Conservation (phyloP, 2,113 vertebrate species). For the Aythya baeri region DNA sequence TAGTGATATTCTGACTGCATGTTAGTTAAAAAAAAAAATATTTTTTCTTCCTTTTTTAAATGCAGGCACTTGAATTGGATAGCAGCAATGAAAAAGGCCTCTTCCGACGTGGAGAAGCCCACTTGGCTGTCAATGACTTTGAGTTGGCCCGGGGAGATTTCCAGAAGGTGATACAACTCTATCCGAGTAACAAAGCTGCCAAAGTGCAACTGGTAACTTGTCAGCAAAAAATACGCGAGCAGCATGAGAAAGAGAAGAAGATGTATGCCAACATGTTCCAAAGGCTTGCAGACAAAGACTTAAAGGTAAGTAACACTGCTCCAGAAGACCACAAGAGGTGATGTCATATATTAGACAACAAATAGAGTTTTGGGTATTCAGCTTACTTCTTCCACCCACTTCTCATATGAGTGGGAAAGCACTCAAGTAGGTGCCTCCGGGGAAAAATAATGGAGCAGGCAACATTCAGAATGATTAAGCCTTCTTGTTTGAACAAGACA, state of each 20-base stretch:
- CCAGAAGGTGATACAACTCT: constrained; percentile 89
- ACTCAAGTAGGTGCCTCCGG: background rate
- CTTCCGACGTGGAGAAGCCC: constrained; percentile 91
- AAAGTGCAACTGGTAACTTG: constrained; percentile 88
- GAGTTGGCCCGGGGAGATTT: constrained; percentile 90
- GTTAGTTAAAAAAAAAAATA: background rate
- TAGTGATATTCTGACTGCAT: background rate
- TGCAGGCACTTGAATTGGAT: constrained; percentile 90
- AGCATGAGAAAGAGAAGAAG: constrained; percentile 93
- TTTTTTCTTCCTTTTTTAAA: background rate
- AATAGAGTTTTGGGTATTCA: background rate
- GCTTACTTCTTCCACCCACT: background rate
- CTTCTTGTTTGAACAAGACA: background rate
- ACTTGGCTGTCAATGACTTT: constrained; percentile 91
- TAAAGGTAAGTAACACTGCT: constrained; percentile 79
- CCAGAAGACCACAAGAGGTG: background rate
- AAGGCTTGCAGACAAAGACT: constrained; percentile 90
- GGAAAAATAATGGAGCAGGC: background rate
- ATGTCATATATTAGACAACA: background rate
- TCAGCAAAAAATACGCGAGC: constrained; percentile 90
- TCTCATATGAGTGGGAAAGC: background rate
- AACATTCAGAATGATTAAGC: background rate
- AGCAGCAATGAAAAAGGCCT: constrained; percentile 92
- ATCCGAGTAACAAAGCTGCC: constrained; percentile 94
- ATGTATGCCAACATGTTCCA: constrained; percentile 99